Evolutionary conservation across 2,113 vertebrate species (phyloP).

Genomic region (Spilogale gracilis): DNA sequence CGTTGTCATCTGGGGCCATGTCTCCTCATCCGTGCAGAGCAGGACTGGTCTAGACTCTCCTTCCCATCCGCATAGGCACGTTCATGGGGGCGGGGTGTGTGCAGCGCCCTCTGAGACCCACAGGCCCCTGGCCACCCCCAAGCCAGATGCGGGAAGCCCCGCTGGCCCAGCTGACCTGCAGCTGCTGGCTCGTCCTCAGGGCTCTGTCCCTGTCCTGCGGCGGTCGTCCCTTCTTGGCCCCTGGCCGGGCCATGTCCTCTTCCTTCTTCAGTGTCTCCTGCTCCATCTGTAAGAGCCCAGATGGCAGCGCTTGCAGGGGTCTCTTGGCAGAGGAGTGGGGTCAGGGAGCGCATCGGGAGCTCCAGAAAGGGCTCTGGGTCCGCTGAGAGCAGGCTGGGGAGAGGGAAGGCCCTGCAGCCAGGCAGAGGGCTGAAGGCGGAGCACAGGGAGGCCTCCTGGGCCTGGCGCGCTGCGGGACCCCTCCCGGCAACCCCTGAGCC

Average conservation of each 20-base stretch:
- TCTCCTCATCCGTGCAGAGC: no score
- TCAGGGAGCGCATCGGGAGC: not conserved
- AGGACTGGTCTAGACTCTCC: not conserved
- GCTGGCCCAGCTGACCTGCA: constrained; percentile 78
- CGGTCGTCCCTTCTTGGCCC: constrained; percentile 84
- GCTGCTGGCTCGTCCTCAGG: constrained; percentile 82
- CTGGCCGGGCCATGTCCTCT: constrained; percentile 71
- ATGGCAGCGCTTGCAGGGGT: not conserved
- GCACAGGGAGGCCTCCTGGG: not conserved
- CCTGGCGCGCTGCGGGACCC: not conserved
- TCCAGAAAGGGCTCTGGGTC: not conserved
- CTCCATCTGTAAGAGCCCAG: constrained; percentile 83
- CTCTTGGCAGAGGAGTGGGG: not conserved
- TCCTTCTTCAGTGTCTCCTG: constrained; percentile 85
- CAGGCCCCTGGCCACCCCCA: no score
- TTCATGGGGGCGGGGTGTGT: fast-evolving
- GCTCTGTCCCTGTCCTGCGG: constrained; percentile 83
- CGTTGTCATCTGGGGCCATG: fast-evolving
- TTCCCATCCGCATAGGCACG: fast-evolving
- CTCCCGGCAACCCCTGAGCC: not conserved
- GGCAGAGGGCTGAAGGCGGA: not conserved
- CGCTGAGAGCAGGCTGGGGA: not conserved
- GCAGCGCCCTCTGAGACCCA: not conserved
- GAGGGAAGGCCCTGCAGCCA: not conserved
- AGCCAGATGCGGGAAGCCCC: fast-evolving